Evolutionary conservation across 2,797 vertebrate genomes (phyloP).

Genomic region (Paguma larvata): DNA sequence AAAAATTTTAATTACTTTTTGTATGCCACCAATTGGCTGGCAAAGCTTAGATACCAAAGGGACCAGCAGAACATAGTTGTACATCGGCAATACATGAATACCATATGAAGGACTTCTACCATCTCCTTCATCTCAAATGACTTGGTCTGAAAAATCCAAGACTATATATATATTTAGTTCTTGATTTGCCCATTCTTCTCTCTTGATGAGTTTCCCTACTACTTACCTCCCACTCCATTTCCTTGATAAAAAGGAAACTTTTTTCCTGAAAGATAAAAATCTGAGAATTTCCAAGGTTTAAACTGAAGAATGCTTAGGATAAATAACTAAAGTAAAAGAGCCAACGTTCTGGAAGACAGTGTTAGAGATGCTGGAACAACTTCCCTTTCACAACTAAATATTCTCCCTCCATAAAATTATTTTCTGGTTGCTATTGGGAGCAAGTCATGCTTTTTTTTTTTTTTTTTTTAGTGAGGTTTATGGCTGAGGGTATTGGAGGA

Average conservation of each 20-base stretch:
- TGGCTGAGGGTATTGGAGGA: not conserved
- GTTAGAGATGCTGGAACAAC: not conserved
- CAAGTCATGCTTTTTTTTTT: not conserved
- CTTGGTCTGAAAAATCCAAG: conserved; percentile 2
- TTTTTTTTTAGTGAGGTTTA: not conserved
- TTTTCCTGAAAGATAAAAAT: not conserved
- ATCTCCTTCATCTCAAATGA: not conserved
- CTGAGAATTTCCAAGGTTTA: not conserved
- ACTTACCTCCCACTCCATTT: not conserved
- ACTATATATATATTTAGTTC: not conserved
- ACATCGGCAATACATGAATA: not conserved
- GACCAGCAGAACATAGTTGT: not conserved
- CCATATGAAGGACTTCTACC: not conserved
- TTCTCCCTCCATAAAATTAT: not conserved
- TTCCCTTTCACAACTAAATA: not conserved
- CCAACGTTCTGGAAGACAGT: not conserved
- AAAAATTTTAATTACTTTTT: conserved; percentile 12
- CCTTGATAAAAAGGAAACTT: not conserved
- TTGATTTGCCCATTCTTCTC: not conserved
- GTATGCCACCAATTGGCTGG: not conserved
- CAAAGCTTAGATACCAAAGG: not conserved
- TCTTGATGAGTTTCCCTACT: not conserved
- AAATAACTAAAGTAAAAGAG: not conserved
- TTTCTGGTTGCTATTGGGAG: not conserved
- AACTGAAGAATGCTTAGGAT: not conserved